Conservation (phyloP, 1,140 invertebrate genomes). For the Drosophila gunungcola region DNA sequence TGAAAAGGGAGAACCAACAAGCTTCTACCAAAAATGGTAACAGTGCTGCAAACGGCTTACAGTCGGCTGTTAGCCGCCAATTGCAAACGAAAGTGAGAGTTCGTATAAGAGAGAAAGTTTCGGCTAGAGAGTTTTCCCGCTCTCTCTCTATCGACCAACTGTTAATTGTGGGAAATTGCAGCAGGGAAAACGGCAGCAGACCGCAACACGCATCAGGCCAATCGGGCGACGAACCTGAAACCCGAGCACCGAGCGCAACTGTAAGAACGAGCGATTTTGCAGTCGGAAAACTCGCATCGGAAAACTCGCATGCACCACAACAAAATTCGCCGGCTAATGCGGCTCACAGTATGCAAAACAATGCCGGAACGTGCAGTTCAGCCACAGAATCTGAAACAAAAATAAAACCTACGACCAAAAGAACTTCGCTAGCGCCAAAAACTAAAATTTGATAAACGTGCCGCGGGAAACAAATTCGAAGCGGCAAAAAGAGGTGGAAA, state of each 20-base stretch:
- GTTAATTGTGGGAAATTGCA: constrained; percentile 63
- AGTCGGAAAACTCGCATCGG: constrained; percentile 52
- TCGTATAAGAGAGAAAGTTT: constrained; percentile 47
- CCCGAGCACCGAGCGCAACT: constrained; percentile 33
- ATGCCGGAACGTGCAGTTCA: constrained; percentile 79
- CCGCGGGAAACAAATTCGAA: constrained; percentile 6
- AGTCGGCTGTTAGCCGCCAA: constrained; percentile 15
- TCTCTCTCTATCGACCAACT: constrained; percentile 20
- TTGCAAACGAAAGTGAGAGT: constrained; percentile 48
- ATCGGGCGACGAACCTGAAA: constrained; percentile 68
- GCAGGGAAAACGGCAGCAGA: constrained; percentile 35
- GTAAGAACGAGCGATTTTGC: constrained; percentile 41
- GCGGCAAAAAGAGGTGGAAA: neutral
- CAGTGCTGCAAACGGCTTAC: constrained; percentile 25
- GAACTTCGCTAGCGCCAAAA: constrained; percentile 12
- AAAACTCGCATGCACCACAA: constrained; percentile 69
- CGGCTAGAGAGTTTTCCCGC: constrained; percentile 1
- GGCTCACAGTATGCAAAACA: constrained; percentile 79
- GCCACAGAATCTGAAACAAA: constrained; percentile 12
- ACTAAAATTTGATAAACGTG: constrained; percentile 20
- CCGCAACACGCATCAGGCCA: constrained; percentile 61
- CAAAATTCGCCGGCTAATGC: constrained; percentile 77
- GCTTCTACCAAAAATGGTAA: constrained; percentile 1
- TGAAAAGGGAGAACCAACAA: constrained; percentile 38
- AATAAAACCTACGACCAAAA: constrained; percentile 1